phyloP scores from a whole-genome alignment of 2,113 vertebrate genomes.

The Talpa occidentalis region DNA sequence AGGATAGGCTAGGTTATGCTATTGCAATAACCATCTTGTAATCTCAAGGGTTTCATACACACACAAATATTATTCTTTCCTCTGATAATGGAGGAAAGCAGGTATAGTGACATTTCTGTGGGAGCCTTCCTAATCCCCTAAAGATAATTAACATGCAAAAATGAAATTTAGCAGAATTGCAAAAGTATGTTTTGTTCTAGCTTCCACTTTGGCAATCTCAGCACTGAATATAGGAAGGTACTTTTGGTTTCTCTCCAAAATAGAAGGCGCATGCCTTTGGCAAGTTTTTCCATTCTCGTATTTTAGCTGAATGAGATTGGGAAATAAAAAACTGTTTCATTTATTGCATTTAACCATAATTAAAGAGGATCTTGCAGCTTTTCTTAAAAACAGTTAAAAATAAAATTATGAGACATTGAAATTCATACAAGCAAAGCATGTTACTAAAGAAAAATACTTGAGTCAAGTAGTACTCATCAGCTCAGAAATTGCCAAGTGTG shows the following conservation, averaged over 20 bases:
- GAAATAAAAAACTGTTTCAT: constrained; percentile 57
- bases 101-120: neutral
- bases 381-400: constrained; percentile 59
- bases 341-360: constrained; percentile 46
- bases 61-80: neutral
- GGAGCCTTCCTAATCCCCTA: constrained; percentile 25
- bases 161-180: constrained; percentile 24
- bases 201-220: constrained; percentile 27
- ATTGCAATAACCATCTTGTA: neutral
- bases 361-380: constrained; percentile 27
- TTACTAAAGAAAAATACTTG: constrained; percentile 72
- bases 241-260: constrained; percentile 55
- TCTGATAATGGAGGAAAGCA: neutral
- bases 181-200: constrained; percentile 47
- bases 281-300: constrained; percentile 44
- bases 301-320: constrained; percentile 60
- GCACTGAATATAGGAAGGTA: constrained; percentile 5
- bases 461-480: constrained; percentile 66
- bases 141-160: constrained; percentile 51
- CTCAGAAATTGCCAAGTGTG: constrained; percentile 70
- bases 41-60: neutral
- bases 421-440: constrained; percentile 63
- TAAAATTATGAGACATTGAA: constrained; percentile 66
- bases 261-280: constrained; percentile 45
- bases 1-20: neutral